A percentile compares a stretch with the other conserved stretches of the same genome.
Conservation (phyloP, 2,113 vertebrate species). For the Sigmodon hispidus region DNA sequence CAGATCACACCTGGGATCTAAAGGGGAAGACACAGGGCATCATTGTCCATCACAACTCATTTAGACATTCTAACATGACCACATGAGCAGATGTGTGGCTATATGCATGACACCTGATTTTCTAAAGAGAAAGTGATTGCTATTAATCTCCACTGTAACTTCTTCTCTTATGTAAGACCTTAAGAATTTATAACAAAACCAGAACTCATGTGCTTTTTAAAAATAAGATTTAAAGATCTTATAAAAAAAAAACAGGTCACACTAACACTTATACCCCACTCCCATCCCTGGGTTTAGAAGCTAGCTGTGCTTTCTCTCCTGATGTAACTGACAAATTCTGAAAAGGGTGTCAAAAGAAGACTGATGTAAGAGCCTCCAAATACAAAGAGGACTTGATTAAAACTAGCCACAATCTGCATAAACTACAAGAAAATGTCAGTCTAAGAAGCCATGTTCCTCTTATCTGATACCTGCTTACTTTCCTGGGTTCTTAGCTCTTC, state of each 20-base stretch:
- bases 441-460: neutral
- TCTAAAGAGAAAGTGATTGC: constrained; percentile 38
- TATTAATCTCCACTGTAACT: constrained; percentile 7
- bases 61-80: neutral
- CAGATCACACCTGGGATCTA: neutral
- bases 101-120: neutral
- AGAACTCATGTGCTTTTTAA: neutral
- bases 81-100: neutral
- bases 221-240: neutral
- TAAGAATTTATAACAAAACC: constrained; percentile 20
- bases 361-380: neutral
- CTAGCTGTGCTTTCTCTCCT: neutral
- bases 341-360: neutral
- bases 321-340: neutral
- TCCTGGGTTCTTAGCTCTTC: neutral
- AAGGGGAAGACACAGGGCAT: neutral
- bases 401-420: neutral
- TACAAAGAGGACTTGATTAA: neutral
- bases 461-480: neutral
- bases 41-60: neutral
- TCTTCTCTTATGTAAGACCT: neutral
- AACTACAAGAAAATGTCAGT: neutral
- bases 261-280: neutral
- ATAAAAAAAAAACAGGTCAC: neutral
- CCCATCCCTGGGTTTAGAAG: neutral